Percentiles rank a stretch among this genome's conserved stretches.
These are phyloP conservation scores for Bombyx mandarina DNA, from an alignment of 1,140 invertebrate species.

Conservation along the genomic window DNA sequence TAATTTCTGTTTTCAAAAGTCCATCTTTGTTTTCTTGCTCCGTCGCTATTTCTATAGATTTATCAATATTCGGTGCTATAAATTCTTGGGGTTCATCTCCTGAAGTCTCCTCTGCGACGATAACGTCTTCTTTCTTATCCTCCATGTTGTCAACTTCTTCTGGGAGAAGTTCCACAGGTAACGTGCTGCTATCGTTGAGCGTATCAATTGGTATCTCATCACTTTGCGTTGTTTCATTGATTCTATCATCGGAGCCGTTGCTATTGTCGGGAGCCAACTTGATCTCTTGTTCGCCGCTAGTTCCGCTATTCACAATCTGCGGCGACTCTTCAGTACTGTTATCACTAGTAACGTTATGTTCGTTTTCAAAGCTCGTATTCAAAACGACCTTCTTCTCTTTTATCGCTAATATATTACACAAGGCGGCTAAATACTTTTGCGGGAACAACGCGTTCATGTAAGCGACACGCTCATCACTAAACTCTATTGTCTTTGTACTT, in stretches of 20 bases:
- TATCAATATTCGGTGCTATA: constrained; percentile 21
- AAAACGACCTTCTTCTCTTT: constrained; percentile 78
- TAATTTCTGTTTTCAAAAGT: constrained; percentile 31
- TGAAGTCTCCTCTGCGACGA: constrained; percentile 21
- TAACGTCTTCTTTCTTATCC: constrained; percentile 31
- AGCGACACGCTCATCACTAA: constrained; percentile 57
- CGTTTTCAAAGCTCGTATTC: constrained; percentile 72
- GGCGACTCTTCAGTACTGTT: constrained; percentile 60
- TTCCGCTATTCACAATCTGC: constrained; percentile 42
- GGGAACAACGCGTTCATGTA: constrained; percentile 75
- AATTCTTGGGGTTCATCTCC: constrained; percentile 32
- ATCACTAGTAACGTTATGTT: constrained; percentile 66
- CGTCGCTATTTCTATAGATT: constrained; percentile 22
- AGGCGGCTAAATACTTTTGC: constrained; percentile 78
- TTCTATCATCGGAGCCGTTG: constrained; percentile 38
- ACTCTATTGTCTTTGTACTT: constrained; percentile 64
- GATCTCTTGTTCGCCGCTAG: constrained; percentile 43
- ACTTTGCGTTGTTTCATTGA: constrained; percentile 30
- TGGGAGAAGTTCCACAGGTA: constrained; percentile 25
- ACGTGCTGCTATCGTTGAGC: constrained; percentile 21
- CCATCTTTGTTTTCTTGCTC: constrained; percentile 43
- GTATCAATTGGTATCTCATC: constrained; percentile 32
- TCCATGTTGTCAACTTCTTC: constrained; percentile 31
- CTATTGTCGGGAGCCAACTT: constrained; percentile 42
- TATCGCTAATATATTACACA: constrained; percentile 81